Conservation (phyloP, 2,113 vertebrate species). For the Poecile atricapillus region DNA sequence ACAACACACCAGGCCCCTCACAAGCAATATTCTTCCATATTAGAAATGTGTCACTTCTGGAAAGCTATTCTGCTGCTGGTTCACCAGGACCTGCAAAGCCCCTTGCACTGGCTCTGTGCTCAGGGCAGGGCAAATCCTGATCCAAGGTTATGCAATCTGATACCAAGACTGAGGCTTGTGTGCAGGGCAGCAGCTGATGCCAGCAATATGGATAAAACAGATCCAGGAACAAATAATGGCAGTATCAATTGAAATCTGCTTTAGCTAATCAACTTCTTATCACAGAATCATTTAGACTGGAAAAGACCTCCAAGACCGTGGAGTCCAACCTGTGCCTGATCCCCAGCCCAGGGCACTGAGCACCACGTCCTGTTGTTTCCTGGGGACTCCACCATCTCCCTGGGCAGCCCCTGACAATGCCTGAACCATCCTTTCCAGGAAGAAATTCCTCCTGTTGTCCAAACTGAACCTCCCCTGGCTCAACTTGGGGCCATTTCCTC, state of each 20-base stretch:
- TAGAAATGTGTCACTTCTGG: background rate
- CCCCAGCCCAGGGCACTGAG: background rate
- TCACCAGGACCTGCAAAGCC: background rate
- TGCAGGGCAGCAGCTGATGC: background rate
- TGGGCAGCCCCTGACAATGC: background rate
- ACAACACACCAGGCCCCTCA: background rate
- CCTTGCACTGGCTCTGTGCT: background rate
- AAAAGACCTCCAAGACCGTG: background rate
- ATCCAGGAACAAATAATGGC: background rate
- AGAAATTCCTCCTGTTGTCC: background rate
- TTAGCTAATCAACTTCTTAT: background rate
- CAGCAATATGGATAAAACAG: background rate
- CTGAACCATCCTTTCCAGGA: background rate
- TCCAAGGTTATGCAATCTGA: background rate
- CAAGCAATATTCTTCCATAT: background rate
- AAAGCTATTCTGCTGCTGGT: background rate
- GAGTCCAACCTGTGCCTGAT: fast-evolving
- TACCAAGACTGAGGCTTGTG: background rate
- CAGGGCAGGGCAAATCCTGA: background rate
- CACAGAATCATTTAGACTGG: background rate
- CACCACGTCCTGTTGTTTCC: fast-evolving
- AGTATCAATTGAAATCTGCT: background rate
- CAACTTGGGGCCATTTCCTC: fast-evolving
- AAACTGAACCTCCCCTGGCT: background rate
- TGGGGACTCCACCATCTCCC: background rate